Evolutionary conservation across 2,113 vertebrate genomes (phyloP).

Genomic region (Hiodon alosoides): DNA sequence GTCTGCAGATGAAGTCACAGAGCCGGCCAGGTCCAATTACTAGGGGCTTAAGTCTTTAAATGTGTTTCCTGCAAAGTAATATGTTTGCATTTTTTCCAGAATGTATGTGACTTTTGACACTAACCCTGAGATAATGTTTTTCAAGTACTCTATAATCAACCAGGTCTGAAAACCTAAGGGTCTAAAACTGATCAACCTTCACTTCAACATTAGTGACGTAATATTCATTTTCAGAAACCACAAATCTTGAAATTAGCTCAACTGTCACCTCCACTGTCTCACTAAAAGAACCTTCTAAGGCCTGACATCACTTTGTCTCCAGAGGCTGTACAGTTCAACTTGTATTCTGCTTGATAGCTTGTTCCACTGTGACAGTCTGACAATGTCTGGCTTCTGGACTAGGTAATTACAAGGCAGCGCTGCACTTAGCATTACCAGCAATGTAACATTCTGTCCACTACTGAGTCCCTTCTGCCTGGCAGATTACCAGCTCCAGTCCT

Average conservation of each 20-base stretch:
- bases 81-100: conserved; percentile 4
- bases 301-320: conserved; percentile 30
- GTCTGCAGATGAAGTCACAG: conserved; percentile 20
- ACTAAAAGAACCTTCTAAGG: conserved; percentile 32
- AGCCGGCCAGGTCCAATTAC: conserved; percentile 22
- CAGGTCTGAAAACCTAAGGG: conserved; percentile 26
- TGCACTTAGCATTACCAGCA: conserved; percentile 36
- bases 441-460: conserved; percentile 34
- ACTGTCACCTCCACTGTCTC: conserved; percentile 33
- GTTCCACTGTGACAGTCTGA: conserved; percentile 32
- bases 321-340: conserved; percentile 28
- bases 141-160: conserved; percentile 23
- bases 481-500: conserved; percentile 33
- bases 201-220: conserved; percentile 27
- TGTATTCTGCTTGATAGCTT: conserved; percentile 25
- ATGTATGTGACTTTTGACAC: conserved; percentile 23
- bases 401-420: conserved; percentile 30
- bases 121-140: not conserved
- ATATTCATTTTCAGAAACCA: conserved; percentile 25
- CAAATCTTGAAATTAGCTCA: conserved; percentile 26
- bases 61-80: conserved; percentile 9
- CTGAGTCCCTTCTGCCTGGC: conserved; percentile 42
- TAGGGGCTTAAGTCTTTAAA: conserved; percentile 28
- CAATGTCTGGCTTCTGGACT: conserved; percentile 34
- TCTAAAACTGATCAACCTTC: conserved; percentile 35